These are phyloP conservation scores for Ptychoptera albimana DNA, from an alignment of 2,888 invertebrate species.

Conservation along the genomic window DNA sequence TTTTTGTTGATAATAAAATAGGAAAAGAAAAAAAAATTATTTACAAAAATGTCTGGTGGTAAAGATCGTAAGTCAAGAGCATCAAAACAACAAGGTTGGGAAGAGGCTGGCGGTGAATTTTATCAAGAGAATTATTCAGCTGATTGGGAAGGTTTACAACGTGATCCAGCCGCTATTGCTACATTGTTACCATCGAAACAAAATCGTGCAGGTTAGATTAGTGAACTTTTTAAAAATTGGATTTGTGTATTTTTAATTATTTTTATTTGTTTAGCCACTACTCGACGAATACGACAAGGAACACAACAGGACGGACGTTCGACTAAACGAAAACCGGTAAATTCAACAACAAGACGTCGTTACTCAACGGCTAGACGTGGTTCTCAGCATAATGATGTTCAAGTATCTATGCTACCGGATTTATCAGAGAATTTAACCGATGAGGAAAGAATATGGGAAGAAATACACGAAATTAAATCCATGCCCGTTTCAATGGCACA, in stretches of 20 bases:
- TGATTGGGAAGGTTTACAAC: slow-evolving; percentile 49
- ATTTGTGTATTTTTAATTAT: no score
- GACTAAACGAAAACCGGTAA: slow-evolving; percentile 44
- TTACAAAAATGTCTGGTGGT: slow-evolving; percentile 38
- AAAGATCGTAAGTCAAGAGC: slow-evolving; percentile 38
- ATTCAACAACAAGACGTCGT: slow-evolving; percentile 33
- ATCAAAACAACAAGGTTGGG: slow-evolving; percentile 51
- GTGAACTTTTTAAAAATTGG: slow-evolving; percentile 1
- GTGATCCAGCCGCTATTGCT: slow-evolving; percentile 58
- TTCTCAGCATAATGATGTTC: slow-evolving; percentile 40
- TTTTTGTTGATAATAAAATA: no score
- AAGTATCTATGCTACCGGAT: slow-evolving; percentile 66
- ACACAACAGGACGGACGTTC: slow-evolving; percentile 39
- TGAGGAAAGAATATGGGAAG: slow-evolving; percentile 70
- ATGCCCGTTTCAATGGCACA: slow-evolving; percentile 73
- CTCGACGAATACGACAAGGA: slow-evolving; percentile 45
- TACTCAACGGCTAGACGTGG: slow-evolving; percentile 35
- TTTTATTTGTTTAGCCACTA: slow-evolving; percentile 31
- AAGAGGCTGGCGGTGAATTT: slow-evolving; percentile 71
- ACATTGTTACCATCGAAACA: slow-evolving; percentile 68
- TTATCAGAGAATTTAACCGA: slow-evolving; percentile 52
- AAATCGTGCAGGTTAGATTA: slow-evolving; percentile 44
- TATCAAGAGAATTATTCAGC: slow-evolving; percentile 72
- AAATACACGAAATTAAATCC: slow-evolving; percentile 71
- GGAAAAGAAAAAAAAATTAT: no score